These are phyloP conservation scores for Thunnus thynnus DNA, from an alignment of 2,113 vertebrate genomes.

Conservation along the genomic window DNA sequence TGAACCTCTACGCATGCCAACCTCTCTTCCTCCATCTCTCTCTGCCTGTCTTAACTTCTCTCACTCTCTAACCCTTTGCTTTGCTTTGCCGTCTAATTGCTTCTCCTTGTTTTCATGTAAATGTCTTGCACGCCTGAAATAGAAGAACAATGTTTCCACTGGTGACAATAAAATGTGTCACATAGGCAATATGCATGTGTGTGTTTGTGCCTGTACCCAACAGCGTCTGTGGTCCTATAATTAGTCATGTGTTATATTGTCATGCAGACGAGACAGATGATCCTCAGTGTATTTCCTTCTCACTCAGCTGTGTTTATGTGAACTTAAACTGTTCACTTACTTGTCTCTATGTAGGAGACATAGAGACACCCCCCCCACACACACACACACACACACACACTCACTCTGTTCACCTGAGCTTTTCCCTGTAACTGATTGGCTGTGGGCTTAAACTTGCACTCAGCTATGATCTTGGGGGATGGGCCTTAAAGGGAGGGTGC, in stretches of 20 bases:
- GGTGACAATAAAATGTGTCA: conserved; percentile 56
- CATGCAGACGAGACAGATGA: conserved; percentile 61
- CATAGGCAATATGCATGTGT: conserved; percentile 20
- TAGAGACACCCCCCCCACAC: too few species aligned
- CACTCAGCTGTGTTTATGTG: not conserved
- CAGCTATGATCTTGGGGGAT: too few species aligned
- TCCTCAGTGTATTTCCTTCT: conserved; percentile 54
- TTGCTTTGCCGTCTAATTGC: conserved; percentile 67
- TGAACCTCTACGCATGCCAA: not conserved
- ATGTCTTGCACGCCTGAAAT: conserved; percentile 45
- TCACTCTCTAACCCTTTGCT: conserved; percentile 9
- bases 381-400: too few species aligned
- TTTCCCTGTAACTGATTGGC: too few species aligned
- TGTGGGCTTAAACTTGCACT: too few species aligned
- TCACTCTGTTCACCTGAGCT: too few species aligned
- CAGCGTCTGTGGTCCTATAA: conserved; percentile 53
- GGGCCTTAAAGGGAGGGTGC: too few species aligned
- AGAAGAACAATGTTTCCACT: conserved; percentile 54
- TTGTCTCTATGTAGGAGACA: too few species aligned
- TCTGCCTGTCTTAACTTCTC: not conserved
- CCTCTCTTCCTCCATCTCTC: too few species aligned
- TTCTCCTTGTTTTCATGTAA: conserved; percentile 70
- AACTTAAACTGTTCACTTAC: too few species aligned
- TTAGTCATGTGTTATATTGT: conserved; percentile 61
- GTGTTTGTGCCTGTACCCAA: conserved; percentile 23